These are phyloP conservation scores for Laupala kohalensis DNA, from an alignment of 1,140 invertebrate species.

Conservation along the genomic window DNA sequence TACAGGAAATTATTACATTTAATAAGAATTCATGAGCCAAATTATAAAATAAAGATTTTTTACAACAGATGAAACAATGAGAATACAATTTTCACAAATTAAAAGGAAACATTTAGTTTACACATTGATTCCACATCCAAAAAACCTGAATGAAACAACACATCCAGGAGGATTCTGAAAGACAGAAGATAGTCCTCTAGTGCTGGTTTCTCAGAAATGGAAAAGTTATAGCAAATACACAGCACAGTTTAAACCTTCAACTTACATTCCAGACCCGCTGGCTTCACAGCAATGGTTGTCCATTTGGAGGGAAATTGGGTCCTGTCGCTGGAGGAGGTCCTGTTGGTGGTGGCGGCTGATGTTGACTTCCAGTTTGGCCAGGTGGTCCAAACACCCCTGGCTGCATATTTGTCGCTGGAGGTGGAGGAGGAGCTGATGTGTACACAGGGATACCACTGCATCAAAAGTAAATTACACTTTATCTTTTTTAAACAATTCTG, in stretches of 20 bases:
- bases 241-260: background rate
- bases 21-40: background rate
- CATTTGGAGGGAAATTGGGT: conserved; percentile 1
- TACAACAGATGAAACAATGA: background rate
- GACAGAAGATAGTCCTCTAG: background rate
- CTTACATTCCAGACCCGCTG: background rate
- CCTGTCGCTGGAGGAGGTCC: background rate
- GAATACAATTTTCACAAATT: background rate
- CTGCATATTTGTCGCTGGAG: background rate
- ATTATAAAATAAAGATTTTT: background rate
- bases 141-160: background rate
- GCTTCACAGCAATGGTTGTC: conserved; percentile 3
- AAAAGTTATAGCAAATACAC: background rate
- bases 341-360: background rate
- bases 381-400: background rate
- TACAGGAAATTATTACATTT: background rate
- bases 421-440: background rate
- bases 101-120: background rate
- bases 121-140: background rate
- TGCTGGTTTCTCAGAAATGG: background rate
- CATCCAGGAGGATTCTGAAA: background rate
- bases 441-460: background rate
- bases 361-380: background rate
- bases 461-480: background rate
- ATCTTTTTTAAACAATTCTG: no score